Base-by-base conservation (phyloP, 2,797 vertebrate species). In the Aviceda leuphotes region DNA sequence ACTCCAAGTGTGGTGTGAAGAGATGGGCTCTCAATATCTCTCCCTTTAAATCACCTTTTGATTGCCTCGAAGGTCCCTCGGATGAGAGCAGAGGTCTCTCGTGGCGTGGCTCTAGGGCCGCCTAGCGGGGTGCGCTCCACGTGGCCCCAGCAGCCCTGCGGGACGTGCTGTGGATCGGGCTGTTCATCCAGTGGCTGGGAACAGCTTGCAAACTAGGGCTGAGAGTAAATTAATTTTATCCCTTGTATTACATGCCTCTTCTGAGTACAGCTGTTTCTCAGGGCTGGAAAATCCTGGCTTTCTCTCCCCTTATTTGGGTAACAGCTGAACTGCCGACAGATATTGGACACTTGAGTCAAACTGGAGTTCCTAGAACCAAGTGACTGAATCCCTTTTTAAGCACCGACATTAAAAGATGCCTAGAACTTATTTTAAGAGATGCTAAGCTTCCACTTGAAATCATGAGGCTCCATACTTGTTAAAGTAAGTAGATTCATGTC, bases 401-500 rank as follows among this genome's bases (percentile, higher is more conserved):
- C 81, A 91, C 91, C 7, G 39, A 76, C 83, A 63, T 43, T 41
- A 90, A 88, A 95, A 95, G 72, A 59, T 0, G 10, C 61, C 87
- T 90, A 18, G 46, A 76, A 79, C 85, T 96, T 95, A 95, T 96
- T 96, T 97, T 96, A 91, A 95, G 96, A 93, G 94, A 96, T 91
- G 83, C 66, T 95, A 96, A 95, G 93, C 93, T 96, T 88, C 80
- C 77, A 90, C 88, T 96, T 82, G 83, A 88, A 84, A 85, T 44
- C 72, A 13, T 41, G 73, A 90, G 70, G 77, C 62, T 73, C 43
- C 59, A 11, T 44, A 21, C 58, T 86, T 77, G 66, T 84, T 90
- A 58, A 90, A 96, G 65, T 89, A 88, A 76, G 54, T n/a, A 71
- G 65, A 59, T 62, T 76, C 2, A 0, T 46, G 26, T 88, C 77